Base-by-base conservation (phyloP, 2,113 vertebrate genomes). In the Cygnus buccinator region DNA sequence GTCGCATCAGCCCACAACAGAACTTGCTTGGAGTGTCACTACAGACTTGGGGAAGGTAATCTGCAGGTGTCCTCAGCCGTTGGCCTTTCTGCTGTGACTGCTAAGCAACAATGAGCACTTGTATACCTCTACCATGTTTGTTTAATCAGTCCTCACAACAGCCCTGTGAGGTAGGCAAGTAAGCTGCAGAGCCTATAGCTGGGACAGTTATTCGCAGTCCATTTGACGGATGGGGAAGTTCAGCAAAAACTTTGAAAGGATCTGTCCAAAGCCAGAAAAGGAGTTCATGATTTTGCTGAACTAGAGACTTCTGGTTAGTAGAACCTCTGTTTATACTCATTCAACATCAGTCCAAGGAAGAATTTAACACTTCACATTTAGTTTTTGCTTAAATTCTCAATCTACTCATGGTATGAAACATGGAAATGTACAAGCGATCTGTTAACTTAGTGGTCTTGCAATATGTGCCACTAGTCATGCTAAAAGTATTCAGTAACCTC, bases 101-200 rank as follows among this genome's bases (percentile, higher is more conserved):
- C 65, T 66, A 75, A 84, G 37, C 50, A 89, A 93, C 79, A 94
- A 87, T 90, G 75, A 95, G 39, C 80, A 89, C 81, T 76, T 93
- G 10, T 37, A 28, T 39, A 78, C 82, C 73, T 85, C 89, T 54
- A 15, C 28, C 41, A 3, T 3, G 19, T 63, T 90, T 72, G 74
- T 96, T 96, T 94, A 96, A 95, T 96, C 72, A 52, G 25, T 67
- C 96, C 96, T 96, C 96, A 97, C 96, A 96, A 95, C 96, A 96
- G 89, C 92, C 96, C 92, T 95, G 94, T 96, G 96, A 96, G 95
- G 93, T 96, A 96, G 92, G 96, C 17, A 0, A 74, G 61, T 16
- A 33, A 81, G 48, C 76, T 89, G 86, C 77, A 22, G 44, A 50
- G 66, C 25, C 67, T 37, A 10, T 10, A 15, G 52, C 18, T 19